These are phyloP conservation scores for Ctenomys sociabilis DNA, from an alignment of 2,113 vertebrate genomes.

Conservation along the genomic window DNA sequence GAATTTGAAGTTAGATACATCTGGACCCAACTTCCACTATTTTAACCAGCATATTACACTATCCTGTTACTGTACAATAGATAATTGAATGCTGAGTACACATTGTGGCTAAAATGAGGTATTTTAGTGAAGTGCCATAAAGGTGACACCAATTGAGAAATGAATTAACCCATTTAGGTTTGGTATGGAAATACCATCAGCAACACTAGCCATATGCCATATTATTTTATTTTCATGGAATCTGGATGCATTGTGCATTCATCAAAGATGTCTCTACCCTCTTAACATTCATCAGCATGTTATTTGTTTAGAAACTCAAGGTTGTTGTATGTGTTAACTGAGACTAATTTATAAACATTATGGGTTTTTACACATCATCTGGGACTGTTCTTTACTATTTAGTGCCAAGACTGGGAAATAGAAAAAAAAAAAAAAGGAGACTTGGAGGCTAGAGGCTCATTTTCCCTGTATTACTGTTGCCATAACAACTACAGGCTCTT, in stretches of 20 bases:
- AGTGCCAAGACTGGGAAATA: slow-evolving; percentile 51
- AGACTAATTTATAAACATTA: slow-evolving; percentile 66
- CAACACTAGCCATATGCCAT: slow-evolving; percentile 51
- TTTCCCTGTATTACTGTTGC: slow-evolving; percentile 58
- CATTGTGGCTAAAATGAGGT: not conserved
- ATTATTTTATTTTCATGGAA: slow-evolving; percentile 61
- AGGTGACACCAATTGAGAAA: not conserved
- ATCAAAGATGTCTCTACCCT: slow-evolving; percentile 64
- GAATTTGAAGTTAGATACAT: not conserved
- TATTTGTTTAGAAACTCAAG: slow-evolving; percentile 70
- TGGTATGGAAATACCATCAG: not conserved
- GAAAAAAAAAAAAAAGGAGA: slow-evolving; percentile 41
- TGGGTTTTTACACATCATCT: slow-evolving; percentile 59
- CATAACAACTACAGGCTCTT: slow-evolving; percentile 76
- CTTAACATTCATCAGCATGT: slow-evolving; percentile 65
- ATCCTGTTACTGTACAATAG: not conserved
- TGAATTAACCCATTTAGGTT: not conserved
- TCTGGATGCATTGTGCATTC: slow-evolving; percentile 27
- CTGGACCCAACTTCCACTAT: not conserved
- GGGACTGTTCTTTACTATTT: slow-evolving; percentile 57
- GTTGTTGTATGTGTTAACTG: slow-evolving; percentile 64
- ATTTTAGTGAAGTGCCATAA: slow-evolving; percentile 9
- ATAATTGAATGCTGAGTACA: not conserved
- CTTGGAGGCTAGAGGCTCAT: slow-evolving; percentile 60
- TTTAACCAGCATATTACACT: not conserved